Base-by-base conservation (phyloP, 2,797 vertebrate species). In the Microctenopoma stevenorrisi region DNA sequence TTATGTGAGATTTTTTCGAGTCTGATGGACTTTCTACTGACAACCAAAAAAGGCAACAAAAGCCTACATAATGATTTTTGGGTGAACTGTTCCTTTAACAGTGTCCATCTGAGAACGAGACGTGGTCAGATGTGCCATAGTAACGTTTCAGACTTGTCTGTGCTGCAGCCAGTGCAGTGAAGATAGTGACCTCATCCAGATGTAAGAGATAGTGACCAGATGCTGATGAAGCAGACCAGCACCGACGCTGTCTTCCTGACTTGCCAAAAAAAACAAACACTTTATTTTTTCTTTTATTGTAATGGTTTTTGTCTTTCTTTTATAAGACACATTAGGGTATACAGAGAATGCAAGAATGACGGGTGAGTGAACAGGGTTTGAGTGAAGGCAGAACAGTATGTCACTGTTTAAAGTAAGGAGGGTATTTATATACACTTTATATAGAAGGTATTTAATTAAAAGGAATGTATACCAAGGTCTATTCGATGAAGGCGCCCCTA, bases 361-460 rank as follows among this genome's bases (percentile, higher is more conserved):
- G 88, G 88, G 67, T 87, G 68, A 67, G 57, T 78, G 86, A 14
- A 33, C 63, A 56, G 55, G 63, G 71, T 64, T 78, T 43, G 74
- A 75, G 57, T 77, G 28, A 69, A 66, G 72, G 64, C 73, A 67
- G 64, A 76, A 55, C 73, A 84, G 60, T 47, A 35, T 28, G 71
- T 79, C 73, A 28, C 54, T 50, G 67, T 86, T 84, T 47, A 26
- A 74, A 73, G 76, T 30, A 15, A 83, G 18, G 76, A 72, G 46
- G 67, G 37, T 91, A 90, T 92, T 91, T 92, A 90, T 91, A 83
- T 56, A 70, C 37, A 72, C 15, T 67, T 82, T 86, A 30, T 87
- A 81, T 79, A 22, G 22, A 43, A 73, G 70, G 74, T 89, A 89
- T 92, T 90, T 91, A 87, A 90, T 81, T 68, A 54, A 69, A 64